Base-by-base conservation (phyloP, 2,113 vertebrate genomes). In the Hiodon tergisus region DNA sequence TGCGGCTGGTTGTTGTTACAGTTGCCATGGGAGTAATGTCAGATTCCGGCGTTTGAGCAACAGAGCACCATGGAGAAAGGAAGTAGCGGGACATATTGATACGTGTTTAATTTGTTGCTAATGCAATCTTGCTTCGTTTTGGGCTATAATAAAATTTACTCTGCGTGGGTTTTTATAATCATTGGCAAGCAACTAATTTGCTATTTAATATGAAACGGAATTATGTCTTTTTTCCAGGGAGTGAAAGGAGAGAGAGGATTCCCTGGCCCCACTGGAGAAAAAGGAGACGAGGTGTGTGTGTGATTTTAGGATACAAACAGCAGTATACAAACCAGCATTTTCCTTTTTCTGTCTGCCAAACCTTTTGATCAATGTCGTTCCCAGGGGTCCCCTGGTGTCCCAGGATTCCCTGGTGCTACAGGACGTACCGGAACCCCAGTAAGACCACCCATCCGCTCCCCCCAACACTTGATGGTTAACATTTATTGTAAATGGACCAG, bases 211-310 rank as follows among this genome's bases (percentile, higher is more conserved):
- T 31, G 31, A 31, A 17, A 63, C 16, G 17, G 46, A 60, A 71
- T 59, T 48, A 57, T 51, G 48, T 60, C 46, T 11, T 47, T 46
- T 14, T 76, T 76, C 5, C 69, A 99, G 97, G 97, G 97, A 82
- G 92, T 83, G 81, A 99, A 99, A 91, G 97, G 97, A 82, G 97
- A 99, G 84, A 89, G 96, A 80, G 97, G 97, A 59, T 97, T 95
- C 86, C 88, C 95, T 78, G 97, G 97, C 3, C 90, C 95, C 62
- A 71, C 69, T 0, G 97, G 96, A 79, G 95, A 96, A 75, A 98
- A 97, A 87, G 97, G 97, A 0, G 94, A 98, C 67, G 95, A 98
- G 95, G 97, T 99, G 90, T 80, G 88, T 83, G 57, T 17, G 16
- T 46, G n/a, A 8, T 13, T 75, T 4, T 10, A 78, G 77, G 73